These are phyloP conservation scores for Dorcus hopei DNA, from an alignment of 2,888 invertebrate species.

Conservation along the genomic window DNA sequence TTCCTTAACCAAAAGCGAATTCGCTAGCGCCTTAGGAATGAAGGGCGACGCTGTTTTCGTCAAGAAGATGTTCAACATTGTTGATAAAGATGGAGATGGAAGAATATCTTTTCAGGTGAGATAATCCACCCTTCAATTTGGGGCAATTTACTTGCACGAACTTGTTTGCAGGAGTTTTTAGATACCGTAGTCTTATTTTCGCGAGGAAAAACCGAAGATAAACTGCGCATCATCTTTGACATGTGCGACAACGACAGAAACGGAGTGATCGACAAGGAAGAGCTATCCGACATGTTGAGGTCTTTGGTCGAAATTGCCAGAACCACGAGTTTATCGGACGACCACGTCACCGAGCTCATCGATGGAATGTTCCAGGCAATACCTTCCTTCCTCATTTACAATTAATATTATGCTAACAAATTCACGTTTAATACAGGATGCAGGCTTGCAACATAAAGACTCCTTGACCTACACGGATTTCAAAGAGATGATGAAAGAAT, in stretches of 20 bases:
- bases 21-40: conserved; percentile 95
- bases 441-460: conserved; percentile 86
- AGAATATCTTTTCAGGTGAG: conserved; percentile 85
- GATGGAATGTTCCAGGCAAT: conserved; percentile 88
- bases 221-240: conserved; percentile 90
- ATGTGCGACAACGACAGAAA: conserved; percentile 97
- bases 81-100: conserved; percentile 91
- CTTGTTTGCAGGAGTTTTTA: conserved; percentile 71
- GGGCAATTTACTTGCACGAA: background rate
- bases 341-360: conserved; percentile 87
- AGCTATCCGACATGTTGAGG: conserved; percentile 89
- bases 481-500: conserved; percentile 94
- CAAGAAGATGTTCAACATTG: conserved; percentile 95
- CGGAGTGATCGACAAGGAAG: conserved; percentile 90
- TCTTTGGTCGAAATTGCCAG: conserved; percentile 91
- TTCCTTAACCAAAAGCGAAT: conserved; percentile 85
- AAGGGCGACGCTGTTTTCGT: conserved; percentile 92
- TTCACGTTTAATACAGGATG: conserved; percentile 57
- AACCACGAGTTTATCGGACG: conserved; percentile 85
- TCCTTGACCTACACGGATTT: conserved; percentile 89
- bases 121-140: background rate
- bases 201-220: conserved; percentile 89
- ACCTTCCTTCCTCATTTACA: conserved; percentile 7
- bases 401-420: no score
- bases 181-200: conserved; percentile 92